phyloP scores from a whole-genome alignment of 2,888 invertebrate genomes.

The Eurytoma adleriae region DNA sequence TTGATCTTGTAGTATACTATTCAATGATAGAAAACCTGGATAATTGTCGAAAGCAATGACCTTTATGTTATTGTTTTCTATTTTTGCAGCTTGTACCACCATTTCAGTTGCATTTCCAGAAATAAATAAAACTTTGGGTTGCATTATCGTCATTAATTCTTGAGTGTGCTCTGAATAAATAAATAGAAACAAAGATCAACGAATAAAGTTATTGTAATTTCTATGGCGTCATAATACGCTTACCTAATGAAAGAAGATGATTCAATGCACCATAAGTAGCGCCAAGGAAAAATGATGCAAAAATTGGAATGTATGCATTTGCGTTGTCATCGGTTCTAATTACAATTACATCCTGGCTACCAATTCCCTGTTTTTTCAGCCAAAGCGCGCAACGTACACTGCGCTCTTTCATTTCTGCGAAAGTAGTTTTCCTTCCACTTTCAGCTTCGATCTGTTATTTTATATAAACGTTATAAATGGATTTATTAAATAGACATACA shows the following conservation, averaged over 20 bases:
- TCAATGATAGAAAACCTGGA: too few species aligned
- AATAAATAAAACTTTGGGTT: too few species aligned
- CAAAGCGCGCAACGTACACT: constrained; percentile 67
- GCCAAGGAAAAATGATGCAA: constrained; percentile 63
- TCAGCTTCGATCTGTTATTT: constrained; percentile 60
- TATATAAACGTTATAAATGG: too few species aligned
- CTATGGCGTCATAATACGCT: neutral
- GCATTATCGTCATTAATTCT: too few species aligned
- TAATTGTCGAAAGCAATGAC: neutral
- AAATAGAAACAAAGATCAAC: too few species aligned
- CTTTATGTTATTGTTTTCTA: neutral
- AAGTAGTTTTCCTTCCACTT: constrained; percentile 62
- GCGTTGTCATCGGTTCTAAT: constrained; percentile 65
- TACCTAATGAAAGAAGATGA: constrained; percentile 61
- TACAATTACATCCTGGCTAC: constrained; percentile 61
- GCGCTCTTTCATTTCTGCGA: constrained; percentile 60
- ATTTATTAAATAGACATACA: neutral
- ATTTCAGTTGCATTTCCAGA: too few species aligned
- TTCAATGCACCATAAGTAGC: constrained; percentile 66
- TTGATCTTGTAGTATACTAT: too few species aligned
- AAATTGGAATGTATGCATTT: constrained; percentile 62
- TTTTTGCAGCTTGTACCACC: too few species aligned
- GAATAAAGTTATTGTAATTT: too few species aligned
- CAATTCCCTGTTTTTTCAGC: constrained; percentile 63
- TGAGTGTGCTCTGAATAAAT: too few species aligned